A percentile compares a stretch with the other conserved stretches of the same genome.
Evolutionary conservation across 2,888 invertebrate genomes (phyloP).

Genomic region (Oxycera nigricornis): DNA sequence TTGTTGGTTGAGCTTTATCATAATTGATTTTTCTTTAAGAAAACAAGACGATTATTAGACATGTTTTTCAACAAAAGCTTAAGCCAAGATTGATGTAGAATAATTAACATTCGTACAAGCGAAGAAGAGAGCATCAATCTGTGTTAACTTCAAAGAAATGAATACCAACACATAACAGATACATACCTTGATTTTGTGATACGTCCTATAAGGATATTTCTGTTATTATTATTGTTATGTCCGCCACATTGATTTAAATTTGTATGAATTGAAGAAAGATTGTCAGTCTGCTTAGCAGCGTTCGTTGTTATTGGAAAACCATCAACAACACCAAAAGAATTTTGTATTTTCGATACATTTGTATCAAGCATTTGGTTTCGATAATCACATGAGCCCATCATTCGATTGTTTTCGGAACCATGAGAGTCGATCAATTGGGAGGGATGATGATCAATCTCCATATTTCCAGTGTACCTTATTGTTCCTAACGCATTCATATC

Average conservation of each 20-base stretch:
- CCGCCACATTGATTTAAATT: slow-evolving; percentile 43
- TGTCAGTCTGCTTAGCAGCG: background rate
- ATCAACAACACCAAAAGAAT: slow-evolving; percentile 24
- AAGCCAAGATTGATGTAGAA: background rate
- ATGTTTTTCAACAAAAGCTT: too few species aligned
- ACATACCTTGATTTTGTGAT: slow-evolving; percentile 54
- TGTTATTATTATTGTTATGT: slow-evolving; percentile 50
- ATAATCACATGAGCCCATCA: slow-evolving; percentile 34
- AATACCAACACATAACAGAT: too few species aligned
- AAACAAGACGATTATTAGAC: too few species aligned
- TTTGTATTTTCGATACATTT: slow-evolving; percentile 34
- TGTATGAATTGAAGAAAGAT: background rate
- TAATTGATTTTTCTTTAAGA: slow-evolving; percentile 58
- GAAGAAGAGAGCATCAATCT: too few species aligned
- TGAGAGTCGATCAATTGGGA: slow-evolving; percentile 23
- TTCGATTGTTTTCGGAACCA: slow-evolving; percentile 16
- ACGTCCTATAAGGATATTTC: slow-evolving; percentile 59
- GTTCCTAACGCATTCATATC: slow-evolving; percentile 57
- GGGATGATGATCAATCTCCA: slow-evolving; percentile 31
- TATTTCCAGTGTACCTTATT: slow-evolving; percentile 53
- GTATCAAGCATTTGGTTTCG: slow-evolving; percentile 38
- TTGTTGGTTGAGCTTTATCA: slow-evolving; percentile 62
- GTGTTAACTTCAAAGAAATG: too few species aligned
- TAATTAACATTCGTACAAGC: too few species aligned
- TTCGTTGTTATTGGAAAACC: slow-evolving; percentile 32